A percentile compares a stretch with the other conserved stretches of the same genome.
Evolutionary conservation across 2,113 vertebrate species (phyloP).

Genomic region (Bucco capensis): DNA sequence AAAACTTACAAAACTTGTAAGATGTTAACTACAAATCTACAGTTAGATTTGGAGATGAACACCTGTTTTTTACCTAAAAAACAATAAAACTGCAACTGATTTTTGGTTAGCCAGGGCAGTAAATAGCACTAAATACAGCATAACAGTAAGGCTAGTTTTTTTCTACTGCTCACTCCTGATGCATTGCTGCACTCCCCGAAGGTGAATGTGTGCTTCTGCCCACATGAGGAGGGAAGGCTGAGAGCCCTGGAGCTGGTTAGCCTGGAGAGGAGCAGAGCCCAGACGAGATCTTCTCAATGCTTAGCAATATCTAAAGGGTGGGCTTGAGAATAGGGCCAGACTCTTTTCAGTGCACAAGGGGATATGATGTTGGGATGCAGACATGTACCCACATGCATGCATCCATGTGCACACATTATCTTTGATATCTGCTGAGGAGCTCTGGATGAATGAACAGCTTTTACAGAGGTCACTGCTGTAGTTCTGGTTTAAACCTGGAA

Average conservation of each 20-base stretch:
- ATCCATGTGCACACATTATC: fast-evolving
- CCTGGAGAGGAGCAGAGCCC: no score
- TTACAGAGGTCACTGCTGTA: not conserved
- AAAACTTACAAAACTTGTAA: not conserved
- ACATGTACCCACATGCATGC: fast-evolving
- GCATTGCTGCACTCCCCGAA: not conserved
- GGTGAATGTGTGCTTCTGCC: fast-evolving
- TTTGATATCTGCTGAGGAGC: not conserved
- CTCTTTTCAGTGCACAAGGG: no score
- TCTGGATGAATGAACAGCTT: not conserved
- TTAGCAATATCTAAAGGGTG: no score
- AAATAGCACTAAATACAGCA: not conserved
- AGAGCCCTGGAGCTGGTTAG: no score
- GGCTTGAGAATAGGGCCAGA: no score
- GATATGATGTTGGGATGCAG: not conserved
- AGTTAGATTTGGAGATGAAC: not conserved
- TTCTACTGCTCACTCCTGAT: not conserved
- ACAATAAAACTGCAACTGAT: not conserved
- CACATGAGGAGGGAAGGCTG: not conserved
- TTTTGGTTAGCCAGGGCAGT: not conserved
- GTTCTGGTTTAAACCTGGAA: not conserved
- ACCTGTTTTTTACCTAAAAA: not conserved
- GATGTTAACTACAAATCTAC: not conserved
- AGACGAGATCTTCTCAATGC: no score
- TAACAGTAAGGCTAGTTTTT: not conserved